Percentiles rank a stretch among this genome's conserved stretches.
These are phyloP conservation scores for Enteromius argenteus DNA, from an alignment of 2,797 vertebrate species.

Conservation along the genomic window DNA sequence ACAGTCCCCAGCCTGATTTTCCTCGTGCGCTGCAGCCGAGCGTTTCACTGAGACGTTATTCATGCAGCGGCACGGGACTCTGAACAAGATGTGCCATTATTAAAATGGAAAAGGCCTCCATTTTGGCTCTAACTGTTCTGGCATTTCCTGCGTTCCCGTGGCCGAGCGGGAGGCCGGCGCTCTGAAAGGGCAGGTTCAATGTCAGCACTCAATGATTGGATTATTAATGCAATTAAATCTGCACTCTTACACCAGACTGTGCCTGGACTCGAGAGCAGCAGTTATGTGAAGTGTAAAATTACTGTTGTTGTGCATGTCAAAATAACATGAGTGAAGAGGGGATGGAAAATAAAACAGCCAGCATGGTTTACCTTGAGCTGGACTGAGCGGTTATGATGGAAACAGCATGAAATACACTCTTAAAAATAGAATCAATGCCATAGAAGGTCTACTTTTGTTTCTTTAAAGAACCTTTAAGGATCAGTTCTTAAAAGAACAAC, in stretches of 20 bases:
- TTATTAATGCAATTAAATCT: constrained; percentile 59
- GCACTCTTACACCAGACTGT: neutral
- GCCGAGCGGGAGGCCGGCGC: neutral
- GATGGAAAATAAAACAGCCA: neutral
- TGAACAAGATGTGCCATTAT: constrained; percentile 48
- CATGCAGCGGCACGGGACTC: constrained; percentile 32
- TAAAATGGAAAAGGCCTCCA: constrained; percentile 43
- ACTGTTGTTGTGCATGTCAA: neutral
- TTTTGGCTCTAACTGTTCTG: constrained; percentile 34
- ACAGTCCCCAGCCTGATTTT: constrained; percentile 1
- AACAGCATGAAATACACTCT: neutral
- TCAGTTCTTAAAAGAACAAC: neutral
- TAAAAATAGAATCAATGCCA: neutral
- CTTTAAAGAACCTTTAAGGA: neutral
- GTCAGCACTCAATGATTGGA: constrained; percentile 49
- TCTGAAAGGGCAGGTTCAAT: constrained; percentile 50
- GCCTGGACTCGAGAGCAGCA: neutral
- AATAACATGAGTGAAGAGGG: neutral
- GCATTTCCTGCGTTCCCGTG: constrained; percentile 38
- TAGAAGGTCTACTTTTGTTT: neutral
- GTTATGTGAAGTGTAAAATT: neutral
- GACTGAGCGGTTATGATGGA: neutral
- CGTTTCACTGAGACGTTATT: constrained; percentile 44
- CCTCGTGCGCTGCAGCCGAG: neutral
- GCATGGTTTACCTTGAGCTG: neutral